These are phyloP conservation scores for Phrynosoma blainvillii DNA, from an alignment of 2,113 vertebrate genomes.

Conservation along the genomic window DNA sequence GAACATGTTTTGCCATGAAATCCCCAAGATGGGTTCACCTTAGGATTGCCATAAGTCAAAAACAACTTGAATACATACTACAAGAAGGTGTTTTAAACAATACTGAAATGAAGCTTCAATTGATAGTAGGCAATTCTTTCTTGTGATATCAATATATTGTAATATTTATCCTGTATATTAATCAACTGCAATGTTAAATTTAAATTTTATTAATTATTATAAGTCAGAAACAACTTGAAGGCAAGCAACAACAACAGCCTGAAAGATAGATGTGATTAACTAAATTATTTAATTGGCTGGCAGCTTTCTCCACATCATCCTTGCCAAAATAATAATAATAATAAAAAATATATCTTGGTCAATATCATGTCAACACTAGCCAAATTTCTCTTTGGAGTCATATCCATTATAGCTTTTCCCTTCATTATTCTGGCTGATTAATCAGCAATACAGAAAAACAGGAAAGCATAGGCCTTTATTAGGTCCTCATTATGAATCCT, in stretches of 20 bases:
- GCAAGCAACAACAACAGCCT: not conserved
- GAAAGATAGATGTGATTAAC: not conserved
- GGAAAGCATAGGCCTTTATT: not conserved
- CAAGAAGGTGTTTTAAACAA: not conserved
- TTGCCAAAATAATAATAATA: no score
- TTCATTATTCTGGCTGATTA: no score
- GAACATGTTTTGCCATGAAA: no score
- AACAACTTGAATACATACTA: no score
- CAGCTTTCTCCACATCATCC: no score
- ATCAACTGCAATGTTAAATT: not conserved
- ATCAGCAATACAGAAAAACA: not conserved
- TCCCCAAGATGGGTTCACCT: no score
- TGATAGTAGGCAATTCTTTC: not conserved
- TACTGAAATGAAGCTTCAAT: not conserved
- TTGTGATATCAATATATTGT: not conserved
- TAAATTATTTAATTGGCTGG: not conserved
- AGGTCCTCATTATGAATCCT: not conserved
- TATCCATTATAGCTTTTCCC: no score
- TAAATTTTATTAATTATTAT: not conserved
- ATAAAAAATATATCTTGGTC: no score
- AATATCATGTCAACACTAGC: no score
- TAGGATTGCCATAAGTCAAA: no score
- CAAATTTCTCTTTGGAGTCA: no score
- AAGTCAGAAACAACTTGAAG: no score
- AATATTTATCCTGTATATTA: not conserved